phyloP scores from a whole-genome alignment of 2,797 vertebrate genomes.

The Alosa sapidissima region DNA sequence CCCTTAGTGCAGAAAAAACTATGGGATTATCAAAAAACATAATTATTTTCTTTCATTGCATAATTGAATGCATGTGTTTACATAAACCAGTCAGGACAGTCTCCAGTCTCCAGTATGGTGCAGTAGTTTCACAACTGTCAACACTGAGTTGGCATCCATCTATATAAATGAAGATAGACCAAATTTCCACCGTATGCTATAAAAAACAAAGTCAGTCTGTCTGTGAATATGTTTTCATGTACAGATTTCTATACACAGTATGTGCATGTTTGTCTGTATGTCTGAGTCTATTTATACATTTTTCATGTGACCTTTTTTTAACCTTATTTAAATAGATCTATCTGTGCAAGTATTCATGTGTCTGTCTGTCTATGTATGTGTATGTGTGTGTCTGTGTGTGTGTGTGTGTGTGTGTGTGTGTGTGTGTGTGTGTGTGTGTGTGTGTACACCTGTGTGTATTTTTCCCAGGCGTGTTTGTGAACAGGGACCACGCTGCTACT shows the following conservation, averaged over 20 bases:
- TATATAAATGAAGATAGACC: not conserved
- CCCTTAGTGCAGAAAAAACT: not conserved
- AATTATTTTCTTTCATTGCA: not conserved
- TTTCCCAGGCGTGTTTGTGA: conserved; percentile 62
- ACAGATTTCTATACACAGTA: not conserved
- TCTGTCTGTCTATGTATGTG: conserved; percentile 8
- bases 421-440: conserved; percentile 2
- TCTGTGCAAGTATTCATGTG: not conserved
- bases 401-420: not conserved
- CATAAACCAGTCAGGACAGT: no score
- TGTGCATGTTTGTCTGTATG: conserved; percentile 12
- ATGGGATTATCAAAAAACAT: not conserved
- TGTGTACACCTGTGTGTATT: not conserved
- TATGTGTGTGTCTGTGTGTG: not conserved
- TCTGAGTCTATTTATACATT: not conserved
- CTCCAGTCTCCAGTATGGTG: no score
- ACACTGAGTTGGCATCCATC: not conserved
- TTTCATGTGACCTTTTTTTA: no score
- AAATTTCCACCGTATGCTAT: not conserved
- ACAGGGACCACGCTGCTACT: conserved; percentile 56
- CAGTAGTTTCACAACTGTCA: not conserved
- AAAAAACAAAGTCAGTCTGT: not conserved
- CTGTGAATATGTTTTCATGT: not conserved
- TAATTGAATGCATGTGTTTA: no score
- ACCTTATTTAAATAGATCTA: no score